phyloP scores from a whole-genome alignment of 2,888 invertebrate species.

The Gisinianus flammeolus region DNA sequence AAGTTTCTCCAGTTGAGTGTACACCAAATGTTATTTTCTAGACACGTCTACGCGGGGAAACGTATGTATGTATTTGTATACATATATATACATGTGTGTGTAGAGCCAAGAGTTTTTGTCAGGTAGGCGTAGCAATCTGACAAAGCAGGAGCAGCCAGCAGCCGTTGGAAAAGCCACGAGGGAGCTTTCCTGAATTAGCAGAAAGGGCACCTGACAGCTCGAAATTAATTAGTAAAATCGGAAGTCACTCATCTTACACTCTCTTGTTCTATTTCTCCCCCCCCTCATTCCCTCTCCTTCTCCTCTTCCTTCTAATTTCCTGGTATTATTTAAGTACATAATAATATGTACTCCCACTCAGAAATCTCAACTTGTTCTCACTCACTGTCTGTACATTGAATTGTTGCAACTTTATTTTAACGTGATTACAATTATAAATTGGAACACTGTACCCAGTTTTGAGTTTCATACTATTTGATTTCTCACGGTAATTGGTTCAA shows the following conservation, averaged over 20 bases:
- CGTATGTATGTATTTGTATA: too few species aligned
- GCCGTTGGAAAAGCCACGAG: background rate
- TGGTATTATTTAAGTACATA: background rate
- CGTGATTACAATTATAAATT: too few species aligned
- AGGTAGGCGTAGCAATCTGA: background rate
- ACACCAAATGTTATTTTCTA: too few species aligned
- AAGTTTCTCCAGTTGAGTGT: too few species aligned
- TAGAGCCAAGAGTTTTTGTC: background rate
- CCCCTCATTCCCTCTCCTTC: background rate
- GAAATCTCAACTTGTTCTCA: too few species aligned
- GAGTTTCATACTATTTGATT: too few species aligned
- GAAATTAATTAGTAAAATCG: conserved; percentile 23
- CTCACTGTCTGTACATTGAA: too few species aligned
- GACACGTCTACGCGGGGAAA: too few species aligned
- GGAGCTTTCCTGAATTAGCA: conserved; percentile 20
- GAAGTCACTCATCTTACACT: conserved; percentile 17
- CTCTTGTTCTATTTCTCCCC: background rate
- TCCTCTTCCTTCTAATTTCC: background rate
- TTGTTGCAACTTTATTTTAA: too few species aligned
- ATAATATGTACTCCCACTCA: background rate
- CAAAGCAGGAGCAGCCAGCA: background rate
- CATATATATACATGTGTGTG: background rate
- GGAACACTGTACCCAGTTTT: background rate
- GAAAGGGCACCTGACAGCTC: conserved; percentile 27
- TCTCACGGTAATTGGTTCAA: too few species aligned